A percentile compares a stretch with the other conserved stretches of the same genome.
These are phyloP conservation scores for Ranitomeya variabilis DNA, from an alignment of 2,113 vertebrate species.

Conservation along the genomic window DNA sequence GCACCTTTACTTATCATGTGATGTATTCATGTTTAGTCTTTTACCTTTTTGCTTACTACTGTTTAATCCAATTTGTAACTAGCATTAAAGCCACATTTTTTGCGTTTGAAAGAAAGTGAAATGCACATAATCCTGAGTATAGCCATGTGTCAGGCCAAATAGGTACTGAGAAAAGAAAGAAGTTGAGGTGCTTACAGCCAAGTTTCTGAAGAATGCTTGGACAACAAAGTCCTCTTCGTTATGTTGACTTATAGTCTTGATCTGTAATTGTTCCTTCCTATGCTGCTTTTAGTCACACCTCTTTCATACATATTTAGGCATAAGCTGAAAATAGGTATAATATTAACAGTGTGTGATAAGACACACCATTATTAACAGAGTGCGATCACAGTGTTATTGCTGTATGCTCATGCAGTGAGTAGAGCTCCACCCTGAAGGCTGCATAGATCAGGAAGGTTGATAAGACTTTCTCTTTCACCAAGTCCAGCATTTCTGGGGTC, in stretches of 20 bases:
- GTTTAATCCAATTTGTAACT: neutral
- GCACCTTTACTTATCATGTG: neutral
- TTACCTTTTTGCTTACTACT: neutral
- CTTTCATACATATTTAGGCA: too few species aligned
- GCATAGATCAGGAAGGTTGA: too few species aligned
- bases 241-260: neutral
- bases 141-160: too few species aligned
- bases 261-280: too few species aligned
- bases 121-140: too few species aligned
- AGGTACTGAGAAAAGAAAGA: too few species aligned
- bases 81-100: neutral
- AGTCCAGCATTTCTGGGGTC: too few species aligned
- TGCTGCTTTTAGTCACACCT: too few species aligned
- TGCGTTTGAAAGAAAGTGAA: neutral
- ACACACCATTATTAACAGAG: neutral
- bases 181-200: too few species aligned
- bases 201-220: neutral
- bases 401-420: neutral
- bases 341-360: neutral
- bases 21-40: neutral
- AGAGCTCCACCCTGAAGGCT: too few species aligned
- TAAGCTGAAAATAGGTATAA: too few species aligned
- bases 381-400: neutral
- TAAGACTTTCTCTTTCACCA: too few species aligned
- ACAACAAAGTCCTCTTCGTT: neutral